A percentile compares a stretch with the other conserved stretches of the same genome.
Conservation (phyloP, 2,888 invertebrate genomes). For the Phoronis australis region DNA sequence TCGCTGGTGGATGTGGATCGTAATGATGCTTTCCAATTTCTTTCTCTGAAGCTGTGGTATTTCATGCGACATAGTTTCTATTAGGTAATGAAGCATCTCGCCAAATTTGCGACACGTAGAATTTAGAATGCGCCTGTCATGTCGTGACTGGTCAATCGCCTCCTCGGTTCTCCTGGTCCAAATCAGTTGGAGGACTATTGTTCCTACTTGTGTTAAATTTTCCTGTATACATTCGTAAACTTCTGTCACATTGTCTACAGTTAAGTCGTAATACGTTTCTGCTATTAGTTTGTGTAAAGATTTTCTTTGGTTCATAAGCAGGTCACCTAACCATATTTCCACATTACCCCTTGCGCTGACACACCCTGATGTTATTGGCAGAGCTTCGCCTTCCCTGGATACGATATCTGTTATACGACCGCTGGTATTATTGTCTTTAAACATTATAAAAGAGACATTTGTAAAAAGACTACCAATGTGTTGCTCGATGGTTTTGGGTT, state of each 20-base stretch:
- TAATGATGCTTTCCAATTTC: slow-evolving; percentile 81
- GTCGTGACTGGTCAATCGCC: slow-evolving; percentile 66
- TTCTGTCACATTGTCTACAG: too few relatives aligned
- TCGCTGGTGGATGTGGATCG: slow-evolving; percentile 87
- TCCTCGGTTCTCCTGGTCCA: slow-evolving; percentile 82
- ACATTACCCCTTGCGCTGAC: slow-evolving; percentile 75
- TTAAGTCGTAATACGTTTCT: too few relatives aligned
- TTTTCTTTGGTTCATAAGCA: slow-evolving; percentile 67
- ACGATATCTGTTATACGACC: too few relatives aligned
- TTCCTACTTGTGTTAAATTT: too few relatives aligned
- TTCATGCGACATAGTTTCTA: slow-evolving; percentile 78
- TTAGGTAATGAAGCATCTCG: slow-evolving; percentile 72
- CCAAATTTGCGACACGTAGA: slow-evolving; percentile 74
- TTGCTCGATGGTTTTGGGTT: slow-evolving; percentile 79
- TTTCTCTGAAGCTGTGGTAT: slow-evolving; percentile 68
- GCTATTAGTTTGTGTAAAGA: slow-evolving; percentile 72
- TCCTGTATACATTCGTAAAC: too few relatives aligned
- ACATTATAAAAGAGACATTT: too few relatives aligned
- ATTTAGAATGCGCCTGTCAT: slow-evolving; percentile 73
- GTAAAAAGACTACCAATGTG: too few relatives aligned
- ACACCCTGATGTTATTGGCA: too few relatives aligned
- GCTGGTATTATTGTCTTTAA: too few relatives aligned
- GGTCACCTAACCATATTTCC: slow-evolving; percentile 74
- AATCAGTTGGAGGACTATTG: slow-evolving; percentile 75
- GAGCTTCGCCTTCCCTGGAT: too few relatives aligned